Percentiles rank a stretch among this genome's conserved stretches.
These are phyloP conservation scores for Muscicapa comitata DNA, from an alignment of 2,797 vertebrate genomes.

Conservation along the genomic window DNA sequence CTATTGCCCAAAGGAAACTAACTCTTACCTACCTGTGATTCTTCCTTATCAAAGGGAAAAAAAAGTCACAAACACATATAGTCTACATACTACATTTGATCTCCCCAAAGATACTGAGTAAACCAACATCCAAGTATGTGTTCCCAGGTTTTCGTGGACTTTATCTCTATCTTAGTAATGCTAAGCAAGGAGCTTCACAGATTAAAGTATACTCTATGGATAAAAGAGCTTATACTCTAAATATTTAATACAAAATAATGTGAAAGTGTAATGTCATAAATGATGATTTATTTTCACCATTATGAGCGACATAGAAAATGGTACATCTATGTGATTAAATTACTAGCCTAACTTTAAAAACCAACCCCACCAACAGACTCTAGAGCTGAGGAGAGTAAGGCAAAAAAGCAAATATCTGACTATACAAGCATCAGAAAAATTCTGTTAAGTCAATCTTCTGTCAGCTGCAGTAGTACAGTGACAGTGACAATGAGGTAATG, in stretches of 20 bases:
- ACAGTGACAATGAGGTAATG: not conserved
- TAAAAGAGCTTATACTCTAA: not conserved
- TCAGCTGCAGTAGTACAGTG: not conserved
- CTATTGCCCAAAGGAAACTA: not conserved
- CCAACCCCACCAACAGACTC: not conserved
- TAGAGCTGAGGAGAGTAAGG: not conserved
- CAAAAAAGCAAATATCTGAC: not conserved
- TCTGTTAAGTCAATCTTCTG: not conserved
- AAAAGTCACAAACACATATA: not conserved
- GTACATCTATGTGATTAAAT: not conserved
- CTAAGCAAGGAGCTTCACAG: not conserved
- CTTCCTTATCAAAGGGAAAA: not conserved
- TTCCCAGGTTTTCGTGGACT: not conserved
- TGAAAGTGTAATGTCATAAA: not conserved
- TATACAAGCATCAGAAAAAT: not conserved
- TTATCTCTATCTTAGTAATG: not conserved
- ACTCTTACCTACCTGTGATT: not conserved
- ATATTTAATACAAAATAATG: not conserved
- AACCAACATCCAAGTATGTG: not conserved
- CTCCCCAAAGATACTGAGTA: not conserved
- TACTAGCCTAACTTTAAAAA: not conserved
- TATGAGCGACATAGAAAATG: not conserved
- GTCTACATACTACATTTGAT: not conserved
- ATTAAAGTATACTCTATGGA: not conserved
- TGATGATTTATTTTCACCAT: not conserved